Evolutionary conservation across 2,888 invertebrate species (phyloP).

Genomic region (Melieria crassipennis): DNA sequence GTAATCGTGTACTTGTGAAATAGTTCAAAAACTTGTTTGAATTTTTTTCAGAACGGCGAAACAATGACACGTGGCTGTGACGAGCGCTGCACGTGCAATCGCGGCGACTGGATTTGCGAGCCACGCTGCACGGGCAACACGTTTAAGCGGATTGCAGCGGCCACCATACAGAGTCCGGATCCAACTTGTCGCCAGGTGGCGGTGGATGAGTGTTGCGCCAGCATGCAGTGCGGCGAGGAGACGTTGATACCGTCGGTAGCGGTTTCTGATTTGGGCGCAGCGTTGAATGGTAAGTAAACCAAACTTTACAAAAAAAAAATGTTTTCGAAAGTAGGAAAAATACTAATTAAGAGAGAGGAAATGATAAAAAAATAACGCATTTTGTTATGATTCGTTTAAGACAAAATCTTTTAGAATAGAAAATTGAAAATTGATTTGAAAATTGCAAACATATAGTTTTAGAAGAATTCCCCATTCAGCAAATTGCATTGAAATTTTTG

Average conservation of each 20-base stretch:
- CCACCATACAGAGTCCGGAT: constrained; percentile 68
- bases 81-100: constrained; percentile 78
- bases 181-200: constrained; percentile 75
- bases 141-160: constrained; percentile 72
- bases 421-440: too few relatives aligned
- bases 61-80: constrained; percentile 79
- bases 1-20: too few relatives aligned
- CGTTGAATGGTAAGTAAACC: constrained; percentile 43
- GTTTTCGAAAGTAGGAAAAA: background rate
- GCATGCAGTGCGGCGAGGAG: constrained; percentile 74
- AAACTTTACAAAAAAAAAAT: background rate
- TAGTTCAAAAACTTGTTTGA: background rate
- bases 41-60: constrained; percentile 71
- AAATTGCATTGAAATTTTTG: too few relatives aligned
- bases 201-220: constrained; percentile 78
- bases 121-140: constrained; percentile 77
- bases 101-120: constrained; percentile 77
- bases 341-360: background rate
- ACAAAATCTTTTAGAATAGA: too few relatives aligned
- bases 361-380: background rate
- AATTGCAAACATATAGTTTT: too few relatives aligned
- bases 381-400: too few relatives aligned
- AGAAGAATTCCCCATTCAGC: too few relatives aligned
- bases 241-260: constrained; percentile 49
- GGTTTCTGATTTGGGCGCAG: constrained; percentile 36